Conservation (phyloP, 2,797 vertebrate species). For the Anomalospiza imberbis region DNA sequence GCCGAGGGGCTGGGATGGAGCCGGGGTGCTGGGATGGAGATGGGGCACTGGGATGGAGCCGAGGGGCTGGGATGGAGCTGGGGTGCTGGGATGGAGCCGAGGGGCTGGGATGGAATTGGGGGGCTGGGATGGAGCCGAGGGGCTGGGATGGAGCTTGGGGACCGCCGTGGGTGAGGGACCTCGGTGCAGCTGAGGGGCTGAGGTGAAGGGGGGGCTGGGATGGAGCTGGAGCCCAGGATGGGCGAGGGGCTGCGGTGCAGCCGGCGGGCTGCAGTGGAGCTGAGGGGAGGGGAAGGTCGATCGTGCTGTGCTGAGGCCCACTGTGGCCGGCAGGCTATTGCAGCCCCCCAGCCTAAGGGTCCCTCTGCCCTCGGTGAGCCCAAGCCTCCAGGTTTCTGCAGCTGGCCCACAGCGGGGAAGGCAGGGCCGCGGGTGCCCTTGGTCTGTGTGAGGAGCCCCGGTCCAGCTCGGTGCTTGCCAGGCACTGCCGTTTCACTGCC, state of each 20-base stretch:
- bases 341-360: fast-evolving
- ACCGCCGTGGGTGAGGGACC: too few relatives aligned
- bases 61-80: not conserved
- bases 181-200: not conserved
- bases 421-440: fast-evolving
- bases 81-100: not conserved
- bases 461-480: fast-evolving
- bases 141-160: fast-evolving
- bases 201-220: fast-evolving
- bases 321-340: not conserved
- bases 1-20: not conserved
- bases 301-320: not conserved
- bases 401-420: too few relatives aligned
- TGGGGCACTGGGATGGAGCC: fast-evolving
- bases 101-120: not conserved
- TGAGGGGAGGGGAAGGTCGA: too few relatives aligned
- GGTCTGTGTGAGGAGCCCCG: fast-evolving
- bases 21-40: fast-evolving
- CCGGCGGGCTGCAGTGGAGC: not conserved
- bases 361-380: not conserved
- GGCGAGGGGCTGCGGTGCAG: not conserved
- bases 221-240: not conserved
- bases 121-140: fast-evolving
- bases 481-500: not conserved
- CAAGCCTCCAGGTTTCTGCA: not conserved